A percentile compares a stretch with the other conserved stretches of the same genome.
phyloP scores from a whole-genome alignment of 1,140 invertebrate genomes.

The Drosophila pseudoananassae region DNA sequence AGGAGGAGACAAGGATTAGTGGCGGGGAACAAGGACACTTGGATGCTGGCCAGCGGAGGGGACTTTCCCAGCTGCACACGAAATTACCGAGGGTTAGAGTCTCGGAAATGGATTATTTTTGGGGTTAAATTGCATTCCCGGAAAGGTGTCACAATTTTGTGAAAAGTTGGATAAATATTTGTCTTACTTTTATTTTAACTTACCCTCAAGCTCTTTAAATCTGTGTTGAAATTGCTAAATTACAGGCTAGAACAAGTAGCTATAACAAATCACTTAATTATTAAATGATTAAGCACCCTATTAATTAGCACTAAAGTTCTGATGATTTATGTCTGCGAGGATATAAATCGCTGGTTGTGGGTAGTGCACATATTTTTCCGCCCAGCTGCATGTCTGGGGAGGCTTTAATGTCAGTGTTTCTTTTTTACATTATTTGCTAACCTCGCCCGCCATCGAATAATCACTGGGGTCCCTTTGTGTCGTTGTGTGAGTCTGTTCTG shows the following conservation, averaged over 20 bases:
- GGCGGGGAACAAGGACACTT: conserved; percentile 1
- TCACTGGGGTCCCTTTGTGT: conserved; percentile 13
- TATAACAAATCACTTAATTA: conserved; percentile 40
- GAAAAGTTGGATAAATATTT: not conserved
- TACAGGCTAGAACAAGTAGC: not conserved
- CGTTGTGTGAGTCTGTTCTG: conserved; percentile 38
- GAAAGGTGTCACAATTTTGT: conserved; percentile 1
- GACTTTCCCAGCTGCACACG: not conserved
- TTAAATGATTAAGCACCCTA: conserved; percentile 35
- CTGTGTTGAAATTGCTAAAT: not conserved
- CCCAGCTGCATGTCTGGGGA: conserved; percentile 18
- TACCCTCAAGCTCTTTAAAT: too few species aligned
- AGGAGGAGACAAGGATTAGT: conserved; percentile 35
- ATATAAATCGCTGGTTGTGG: conserved; percentile 29
- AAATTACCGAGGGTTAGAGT: conserved; percentile 8
- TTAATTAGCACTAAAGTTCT: conserved; percentile 35
- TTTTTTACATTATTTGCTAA: conserved; percentile 64
- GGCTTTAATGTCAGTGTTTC: conserved; percentile 54
- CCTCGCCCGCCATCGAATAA: conserved; percentile 26
- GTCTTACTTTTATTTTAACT: not conserved
- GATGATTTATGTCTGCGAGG: conserved; percentile 27
- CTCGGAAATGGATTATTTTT: conserved; percentile 34
- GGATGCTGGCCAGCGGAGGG: not conserved
- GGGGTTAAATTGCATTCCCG: conserved; percentile 22
- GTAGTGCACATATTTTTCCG: conserved; percentile 7